A percentile compares a stretch with the other conserved stretches of the same genome.
Conservation (phyloP, 1,140 invertebrate genomes). For the Stegodyphus dumicola region DNA sequence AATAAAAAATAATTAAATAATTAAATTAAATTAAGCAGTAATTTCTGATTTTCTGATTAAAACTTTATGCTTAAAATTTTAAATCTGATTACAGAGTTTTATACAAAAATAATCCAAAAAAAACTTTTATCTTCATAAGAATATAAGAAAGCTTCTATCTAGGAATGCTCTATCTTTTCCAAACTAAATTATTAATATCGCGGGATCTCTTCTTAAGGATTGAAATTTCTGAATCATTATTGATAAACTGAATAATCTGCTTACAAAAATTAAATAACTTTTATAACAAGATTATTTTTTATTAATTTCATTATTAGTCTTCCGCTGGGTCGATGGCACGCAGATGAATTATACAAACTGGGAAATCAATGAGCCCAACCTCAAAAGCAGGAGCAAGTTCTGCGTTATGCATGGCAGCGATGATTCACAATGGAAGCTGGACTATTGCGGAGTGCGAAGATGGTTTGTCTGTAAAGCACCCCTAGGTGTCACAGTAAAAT, state of each 20-base stretch:
- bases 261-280: not conserved
- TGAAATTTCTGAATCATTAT: not conserved
- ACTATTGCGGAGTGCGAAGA: conserved; percentile 41
- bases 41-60: too few relatives aligned
- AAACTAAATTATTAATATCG: too few relatives aligned
- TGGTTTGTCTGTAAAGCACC: conserved; percentile 54
- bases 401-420: conserved; percentile 9
- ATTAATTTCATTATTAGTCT: conserved; percentile 10
- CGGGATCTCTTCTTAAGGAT: too few relatives aligned
- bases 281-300: not conserved
- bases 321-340: conserved; percentile 35
- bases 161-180: too few relatives aligned
- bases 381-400: conserved; percentile 7
- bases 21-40: too few relatives aligned
- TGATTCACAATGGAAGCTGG: conserved; percentile 17
- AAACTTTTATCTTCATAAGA: too few relatives aligned
- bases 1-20: too few relatives aligned
- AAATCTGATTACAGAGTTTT: too few relatives aligned
- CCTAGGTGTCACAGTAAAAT: not conserved
- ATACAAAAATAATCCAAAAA: too few relatives aligned
- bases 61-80: too few relatives aligned
- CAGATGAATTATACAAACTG: conserved; percentile 45
- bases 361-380: conserved; percentile 24
- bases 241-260: not conserved
- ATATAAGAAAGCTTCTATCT: too few relatives aligned